Conservation (phyloP, 2,113 vertebrate species). For the Cyphomyrus discorhynchus region DNA sequence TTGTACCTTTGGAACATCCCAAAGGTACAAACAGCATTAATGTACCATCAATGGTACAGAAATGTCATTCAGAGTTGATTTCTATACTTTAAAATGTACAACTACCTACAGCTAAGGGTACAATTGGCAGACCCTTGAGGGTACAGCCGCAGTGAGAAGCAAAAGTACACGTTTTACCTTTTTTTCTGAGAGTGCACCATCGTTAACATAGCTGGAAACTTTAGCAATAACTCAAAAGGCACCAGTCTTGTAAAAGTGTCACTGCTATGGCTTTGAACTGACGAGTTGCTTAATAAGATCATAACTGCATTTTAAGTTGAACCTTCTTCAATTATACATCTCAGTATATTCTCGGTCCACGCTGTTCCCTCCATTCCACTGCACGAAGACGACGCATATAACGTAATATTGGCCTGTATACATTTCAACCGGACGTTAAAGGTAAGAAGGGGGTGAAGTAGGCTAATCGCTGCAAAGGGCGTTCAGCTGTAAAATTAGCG, state of each 20-base stretch:
- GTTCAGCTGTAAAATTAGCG: slow-evolving; percentile 30
- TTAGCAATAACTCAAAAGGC: neutral
- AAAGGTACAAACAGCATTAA: too few relatives aligned
- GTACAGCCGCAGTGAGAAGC: too few relatives aligned
- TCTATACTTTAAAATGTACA: too few relatives aligned
- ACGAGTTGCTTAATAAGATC: neutral
- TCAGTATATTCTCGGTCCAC: neutral
- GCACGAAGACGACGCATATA: slow-evolving; percentile 26
- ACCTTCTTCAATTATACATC: slow-evolving; percentile 36
- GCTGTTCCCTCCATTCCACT: slow-evolving; percentile 20
- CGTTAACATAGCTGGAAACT: neutral
- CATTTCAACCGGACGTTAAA: slow-evolving; percentile 39
- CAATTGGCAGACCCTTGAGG: too few relatives aligned
- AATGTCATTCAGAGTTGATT: too few relatives aligned
- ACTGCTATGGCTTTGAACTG: neutral
- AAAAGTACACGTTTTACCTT: too few relatives aligned
- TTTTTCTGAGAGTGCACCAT: neutral
- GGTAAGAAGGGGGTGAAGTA: slow-evolving; percentile 19
- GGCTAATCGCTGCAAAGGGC: neutral
- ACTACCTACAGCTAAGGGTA: too few relatives aligned
- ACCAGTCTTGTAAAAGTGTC: neutral
- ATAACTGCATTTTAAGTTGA: neutral
- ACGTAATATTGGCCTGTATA: slow-evolving; percentile 5
- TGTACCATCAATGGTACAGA: too few relatives aligned
- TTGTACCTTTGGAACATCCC: too few relatives aligned